Evolutionary conservation across 1,140 invertebrate genomes (phyloP).

Genomic region (Lamellibrachia luymesi): DNA sequence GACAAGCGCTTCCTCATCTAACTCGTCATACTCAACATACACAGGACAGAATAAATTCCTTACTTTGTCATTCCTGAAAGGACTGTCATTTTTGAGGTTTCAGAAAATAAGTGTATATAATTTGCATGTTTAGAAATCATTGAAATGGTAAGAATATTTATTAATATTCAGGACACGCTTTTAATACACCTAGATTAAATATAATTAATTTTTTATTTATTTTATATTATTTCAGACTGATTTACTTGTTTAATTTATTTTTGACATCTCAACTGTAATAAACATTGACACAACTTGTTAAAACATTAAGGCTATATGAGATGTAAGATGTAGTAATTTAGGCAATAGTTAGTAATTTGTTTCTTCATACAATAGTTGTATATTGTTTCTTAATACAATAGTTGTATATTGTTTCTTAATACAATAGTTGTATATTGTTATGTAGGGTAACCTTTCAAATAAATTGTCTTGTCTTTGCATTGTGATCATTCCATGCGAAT

Average conservation of each 20-base stretch:
- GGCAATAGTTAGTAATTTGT: background rate
- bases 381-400: background rate
- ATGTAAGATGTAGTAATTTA: background rate
- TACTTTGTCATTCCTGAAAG: background rate
- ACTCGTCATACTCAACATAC: background rate
- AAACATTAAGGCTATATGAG: background rate
- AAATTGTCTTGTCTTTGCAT: background rate
- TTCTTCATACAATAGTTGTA: background rate
- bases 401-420: background rate
- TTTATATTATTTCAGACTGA: background rate
- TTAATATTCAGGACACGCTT: background rate
- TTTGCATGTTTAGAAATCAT: background rate
- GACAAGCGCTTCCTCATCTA: conserved; percentile 67
- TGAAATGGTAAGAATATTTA: background rate
- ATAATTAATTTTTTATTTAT: background rate
- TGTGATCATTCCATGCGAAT: background rate
- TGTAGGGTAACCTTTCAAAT: background rate
- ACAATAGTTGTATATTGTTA: background rate
- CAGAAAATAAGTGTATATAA: background rate
- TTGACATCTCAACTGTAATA: background rate
- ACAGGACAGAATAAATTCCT: background rate
- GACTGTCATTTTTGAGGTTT: background rate
- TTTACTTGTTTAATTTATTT: background rate
- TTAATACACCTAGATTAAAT: background rate
- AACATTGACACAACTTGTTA: background rate